Percentiles rank a stretch among this genome's conserved stretches.
phyloP scores from a whole-genome alignment of 2,888 invertebrate species.

The Diarsia dahlii region DNA sequence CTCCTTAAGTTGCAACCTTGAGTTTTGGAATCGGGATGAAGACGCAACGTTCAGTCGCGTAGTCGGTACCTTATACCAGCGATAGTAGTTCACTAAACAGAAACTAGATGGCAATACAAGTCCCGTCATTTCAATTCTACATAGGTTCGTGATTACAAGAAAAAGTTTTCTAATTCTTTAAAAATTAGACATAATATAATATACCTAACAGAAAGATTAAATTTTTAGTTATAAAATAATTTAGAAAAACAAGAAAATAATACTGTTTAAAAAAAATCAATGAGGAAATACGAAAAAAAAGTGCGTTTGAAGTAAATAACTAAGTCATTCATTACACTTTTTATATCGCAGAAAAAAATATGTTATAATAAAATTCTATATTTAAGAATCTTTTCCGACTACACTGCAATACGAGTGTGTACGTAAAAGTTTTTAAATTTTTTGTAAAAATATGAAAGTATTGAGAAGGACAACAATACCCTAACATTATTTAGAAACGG shows the following conservation, averaged over 20 bases:
- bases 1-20: not conserved
- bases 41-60: not conserved
- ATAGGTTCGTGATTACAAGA: not conserved
- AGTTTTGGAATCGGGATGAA: not conserved
- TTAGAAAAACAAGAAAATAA: too few species aligned
- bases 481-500: constrained; percentile 45
- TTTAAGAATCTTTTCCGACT: not conserved
- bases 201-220: too few species aligned
- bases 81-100: not conserved
- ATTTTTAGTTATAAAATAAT: too few species aligned
- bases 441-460: not conserved
- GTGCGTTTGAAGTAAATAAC: not conserved
- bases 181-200: too few species aligned
- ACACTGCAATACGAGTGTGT: not conserved
- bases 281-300: not conserved
- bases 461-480: constrained; percentile 21
- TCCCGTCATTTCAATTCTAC: not conserved
- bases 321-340: not conserved
- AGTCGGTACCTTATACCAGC: not conserved
- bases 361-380: not conserved
- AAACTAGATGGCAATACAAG: constrained; percentile 44
- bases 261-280: not conserved
- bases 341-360: not conserved
- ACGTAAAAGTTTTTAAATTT: not conserved
- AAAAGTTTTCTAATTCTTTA: not conserved